These are phyloP conservation scores for Hippopotamus amphibius DNA, from an alignment of 2,113 vertebrate species.

Conservation along the genomic window DNA sequence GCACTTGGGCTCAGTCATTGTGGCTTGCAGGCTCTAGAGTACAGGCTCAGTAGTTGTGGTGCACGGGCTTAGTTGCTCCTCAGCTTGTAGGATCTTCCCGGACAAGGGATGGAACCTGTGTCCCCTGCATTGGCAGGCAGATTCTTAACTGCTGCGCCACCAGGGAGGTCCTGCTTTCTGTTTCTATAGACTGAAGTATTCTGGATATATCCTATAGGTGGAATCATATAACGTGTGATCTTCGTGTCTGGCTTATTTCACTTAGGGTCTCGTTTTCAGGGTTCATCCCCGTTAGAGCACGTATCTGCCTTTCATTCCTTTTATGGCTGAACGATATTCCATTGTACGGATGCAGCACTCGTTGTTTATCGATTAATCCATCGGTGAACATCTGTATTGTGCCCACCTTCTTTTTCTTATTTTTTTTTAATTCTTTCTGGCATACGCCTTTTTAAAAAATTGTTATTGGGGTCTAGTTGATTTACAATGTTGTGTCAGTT, in stretches of 20 bases:
- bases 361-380: background rate
- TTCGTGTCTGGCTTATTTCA: background rate
- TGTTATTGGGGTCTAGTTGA: background rate
- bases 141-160: background rate
- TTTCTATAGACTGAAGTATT: background rate
- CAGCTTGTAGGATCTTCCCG: background rate
- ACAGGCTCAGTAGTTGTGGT: too few species aligned
- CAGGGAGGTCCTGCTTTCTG: background rate
- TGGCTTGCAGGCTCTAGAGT: too few species aligned
- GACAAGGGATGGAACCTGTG: fast-evolving
- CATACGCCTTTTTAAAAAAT: background rate
- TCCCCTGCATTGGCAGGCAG: background rate
- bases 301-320: too few species aligned
- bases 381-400: background rate
- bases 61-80: too few species aligned
- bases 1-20: too few species aligned
- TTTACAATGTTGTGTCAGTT: background rate
- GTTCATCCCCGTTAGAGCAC: background rate
- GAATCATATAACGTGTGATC: background rate
- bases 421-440: background rate
- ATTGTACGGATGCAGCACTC: fast-evolving
- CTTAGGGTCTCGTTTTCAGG: background rate
- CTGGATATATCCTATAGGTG: too few species aligned
- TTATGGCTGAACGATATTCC: background rate
- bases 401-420: too few species aligned